phyloP scores from a whole-genome alignment of 2,113 vertebrate genomes.

The Hiodon alosoides region DNA sequence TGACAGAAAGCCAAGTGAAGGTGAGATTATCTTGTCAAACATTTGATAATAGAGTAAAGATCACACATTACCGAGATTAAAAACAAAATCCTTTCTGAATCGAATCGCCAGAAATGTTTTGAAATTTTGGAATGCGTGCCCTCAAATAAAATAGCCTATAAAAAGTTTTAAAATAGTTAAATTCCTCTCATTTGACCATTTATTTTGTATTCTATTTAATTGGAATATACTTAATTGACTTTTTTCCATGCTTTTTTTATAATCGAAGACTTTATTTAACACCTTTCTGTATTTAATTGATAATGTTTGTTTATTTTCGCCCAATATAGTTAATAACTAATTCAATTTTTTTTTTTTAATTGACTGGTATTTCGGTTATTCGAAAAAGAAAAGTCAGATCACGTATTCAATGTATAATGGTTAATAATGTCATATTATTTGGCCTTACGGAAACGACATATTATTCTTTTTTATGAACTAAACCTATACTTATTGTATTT shows the following conservation, averaged over 20 bases:
- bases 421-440: no score
- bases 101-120: not conserved
- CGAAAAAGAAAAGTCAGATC: no score
- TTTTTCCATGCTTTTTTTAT: not conserved
- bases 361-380: not conserved
- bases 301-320: not conserved
- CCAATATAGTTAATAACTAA: not conserved
- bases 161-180: no score
- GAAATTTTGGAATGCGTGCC: not conserved
- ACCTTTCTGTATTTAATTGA: not conserved
- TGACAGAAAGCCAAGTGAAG: constrained; percentile 99
- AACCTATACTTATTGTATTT: no score
- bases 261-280: not conserved
- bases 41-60: not conserved
- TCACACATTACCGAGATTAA: constrained; percentile 6
- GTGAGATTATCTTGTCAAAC: constrained; percentile 54
- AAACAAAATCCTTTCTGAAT: not conserved
- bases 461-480: no score
- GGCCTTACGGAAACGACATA: no score
- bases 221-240: not conserved
- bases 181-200: no score
- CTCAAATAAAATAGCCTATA: not conserved
- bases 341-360: not conserved
- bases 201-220: not conserved
- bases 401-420: no score